Evolutionary conservation across 1,140 invertebrate genomes (phyloP), one percentile per base, ranked within the genome.

Genomic region (Pomacea maculata): DNA sequence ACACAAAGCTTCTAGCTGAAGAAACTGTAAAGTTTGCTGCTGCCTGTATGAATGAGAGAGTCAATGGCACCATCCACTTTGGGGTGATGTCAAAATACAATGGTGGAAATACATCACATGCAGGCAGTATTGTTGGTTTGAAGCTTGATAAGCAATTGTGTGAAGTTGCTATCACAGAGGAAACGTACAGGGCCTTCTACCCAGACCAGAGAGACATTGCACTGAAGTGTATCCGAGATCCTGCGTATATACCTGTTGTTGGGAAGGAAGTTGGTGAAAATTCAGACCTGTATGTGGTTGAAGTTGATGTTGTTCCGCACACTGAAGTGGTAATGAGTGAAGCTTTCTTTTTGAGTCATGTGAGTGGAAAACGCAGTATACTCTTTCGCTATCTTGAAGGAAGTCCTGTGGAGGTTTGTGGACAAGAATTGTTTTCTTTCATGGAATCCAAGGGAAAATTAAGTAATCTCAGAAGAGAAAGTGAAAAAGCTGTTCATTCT

Each of bases 41-140:
- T 61, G 82, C 84, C 8, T 85, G 84, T 77, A 78, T 85, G 29
- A 85, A 85, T 65, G 82, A 83, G 14, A 79, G 82, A 17, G 70
- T 79, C 17, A 83, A 85, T 79, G 84, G 84, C 9, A 85, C 84
- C 63, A 82, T 85, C 25, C 80, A 83, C 72, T 85, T 85, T 75
- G 84, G 84, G 10, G 83, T 85, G 54, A 52, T n/a, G 25, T 63
- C 77, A 19, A 74, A 71, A 6, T 74, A 71, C 15, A 17, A 45
- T 19, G 67, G 21, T 7, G 19, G 68, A 0, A n/a, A 61, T 5
- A 72, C 15, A 6, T 70, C n/a, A 70, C 45, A 45, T 7, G 11
- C 29, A 4, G 84, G 84, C 14, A 72, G 78, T 70, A 80, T 85
- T 71, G 34, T 80, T 54, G 83, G 83, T 1, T 17, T 83, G 9